A percentile compares a stretch with the other conserved stretches of the same genome.
These are phyloP conservation scores for Mormyrus hasselquistii DNA, from an alignment of 2,797 vertebrate species.

Conservation along the genomic window DNA sequence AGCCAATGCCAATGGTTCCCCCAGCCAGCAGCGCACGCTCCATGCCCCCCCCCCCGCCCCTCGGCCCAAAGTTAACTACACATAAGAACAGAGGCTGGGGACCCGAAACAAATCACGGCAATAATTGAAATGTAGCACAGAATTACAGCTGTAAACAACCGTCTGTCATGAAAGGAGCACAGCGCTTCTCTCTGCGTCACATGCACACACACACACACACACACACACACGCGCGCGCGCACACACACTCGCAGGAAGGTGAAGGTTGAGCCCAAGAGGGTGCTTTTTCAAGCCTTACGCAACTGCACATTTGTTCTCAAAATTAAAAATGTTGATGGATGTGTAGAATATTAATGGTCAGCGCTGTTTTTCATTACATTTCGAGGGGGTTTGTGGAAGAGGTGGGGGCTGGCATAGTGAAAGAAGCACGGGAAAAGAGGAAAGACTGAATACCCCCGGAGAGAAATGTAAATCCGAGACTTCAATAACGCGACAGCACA, in stretches of 20 bases:
- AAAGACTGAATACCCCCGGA: conserved; percentile 77
- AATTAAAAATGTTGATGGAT: conserved; percentile 88
- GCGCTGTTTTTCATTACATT: conserved; percentile 89
- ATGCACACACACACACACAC: background rate
- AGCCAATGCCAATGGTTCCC: conserved; percentile 59
- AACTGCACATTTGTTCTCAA: conserved; percentile 74
- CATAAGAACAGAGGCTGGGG: conserved; percentile 70
- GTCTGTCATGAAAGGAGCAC: conserved; percentile 86
- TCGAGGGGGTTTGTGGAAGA: conserved; percentile 52
- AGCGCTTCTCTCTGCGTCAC: conserved; percentile 43
- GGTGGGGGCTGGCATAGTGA: conserved; percentile 54
- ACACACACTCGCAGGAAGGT: background rate
- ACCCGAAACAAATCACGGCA: conserved; percentile 92
- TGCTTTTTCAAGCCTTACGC: conserved; percentile 60
- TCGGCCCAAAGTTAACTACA: conserved; percentile 70
- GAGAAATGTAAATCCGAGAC: conserved; percentile 98
- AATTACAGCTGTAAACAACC: conserved; percentile 98
- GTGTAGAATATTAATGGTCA: conserved; percentile 86
- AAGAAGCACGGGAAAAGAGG: conserved; percentile 43
- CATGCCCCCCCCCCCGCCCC: conserved; percentile 51
- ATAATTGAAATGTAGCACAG: conserved; percentile 99
- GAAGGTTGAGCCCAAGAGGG: background rate
- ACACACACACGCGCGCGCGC: background rate
- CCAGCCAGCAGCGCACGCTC: conserved; percentile 54
- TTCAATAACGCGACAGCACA: conserved; percentile 96